phyloP scores from a whole-genome alignment of 2,888 invertebrate species.

The Trachelus iudaicus region DNA sequence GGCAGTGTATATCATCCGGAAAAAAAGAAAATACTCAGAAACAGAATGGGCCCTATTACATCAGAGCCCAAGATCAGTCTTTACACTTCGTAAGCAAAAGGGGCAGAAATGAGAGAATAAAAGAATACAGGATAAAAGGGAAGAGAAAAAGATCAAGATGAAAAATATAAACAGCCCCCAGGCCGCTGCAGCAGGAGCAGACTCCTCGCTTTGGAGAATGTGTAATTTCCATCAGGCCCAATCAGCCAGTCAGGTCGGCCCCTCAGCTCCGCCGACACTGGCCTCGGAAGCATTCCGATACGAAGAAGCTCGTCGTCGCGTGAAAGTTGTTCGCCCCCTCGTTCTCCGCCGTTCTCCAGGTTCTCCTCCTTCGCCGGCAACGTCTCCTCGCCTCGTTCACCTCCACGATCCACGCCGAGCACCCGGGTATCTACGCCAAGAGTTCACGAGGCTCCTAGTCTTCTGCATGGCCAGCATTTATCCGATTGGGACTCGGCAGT shows the following conservation, averaged over 20 bases:
- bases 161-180: too few relatives aligned
- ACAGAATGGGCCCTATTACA: too few relatives aligned
- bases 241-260: constrained; percentile 7
- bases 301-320: constrained; percentile 51
- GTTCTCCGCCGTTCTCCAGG: constrained; percentile 15
- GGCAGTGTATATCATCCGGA: too few relatives aligned
- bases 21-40: too few relatives aligned
- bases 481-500: too few relatives aligned
- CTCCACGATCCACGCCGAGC: constrained; percentile 8
- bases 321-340: constrained; percentile 52
- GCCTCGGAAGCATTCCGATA: constrained; percentile 41
- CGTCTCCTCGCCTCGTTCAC: neutral
- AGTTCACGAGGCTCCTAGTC: constrained; percentile 13
- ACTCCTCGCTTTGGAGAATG: too few relatives aligned
- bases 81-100: too few relatives aligned
- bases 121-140: too few relatives aligned
- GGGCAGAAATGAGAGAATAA: too few relatives aligned
- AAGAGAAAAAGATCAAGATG: neutral
- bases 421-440: neutral
- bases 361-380: constrained; percentile 15
- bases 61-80: too few relatives aligned
- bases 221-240: too few relatives aligned
- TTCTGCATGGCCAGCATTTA: neutral
- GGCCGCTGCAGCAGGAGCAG: too few relatives aligned
- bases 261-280: constrained; percentile 31